phyloP scores from a whole-genome alignment of 2,888 invertebrate genomes.

The Pharmacophagus antenor region DNA sequence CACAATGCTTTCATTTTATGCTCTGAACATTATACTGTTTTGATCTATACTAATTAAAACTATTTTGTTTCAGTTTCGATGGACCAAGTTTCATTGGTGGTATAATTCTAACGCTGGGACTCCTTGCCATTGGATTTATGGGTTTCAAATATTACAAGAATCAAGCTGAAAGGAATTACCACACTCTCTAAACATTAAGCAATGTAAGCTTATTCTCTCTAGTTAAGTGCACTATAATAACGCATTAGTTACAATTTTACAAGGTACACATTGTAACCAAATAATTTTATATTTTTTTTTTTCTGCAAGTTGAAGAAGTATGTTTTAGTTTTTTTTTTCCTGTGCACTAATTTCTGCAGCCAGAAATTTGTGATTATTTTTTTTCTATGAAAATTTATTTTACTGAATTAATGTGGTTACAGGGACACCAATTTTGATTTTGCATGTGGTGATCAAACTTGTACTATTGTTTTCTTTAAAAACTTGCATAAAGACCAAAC shows the following conservation, averaged over 20 bases:
- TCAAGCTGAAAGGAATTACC: conserved; percentile 91
- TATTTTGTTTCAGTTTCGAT: conserved; percentile 80
- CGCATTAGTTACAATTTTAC: conserved; percentile 32
- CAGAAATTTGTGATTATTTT: conserved; percentile 23
- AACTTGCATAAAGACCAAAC: background rate
- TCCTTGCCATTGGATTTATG: conserved; percentile 90
- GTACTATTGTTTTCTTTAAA: background rate
- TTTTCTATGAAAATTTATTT: conserved; percentile 24
- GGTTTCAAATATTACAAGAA: conserved; percentile 94
- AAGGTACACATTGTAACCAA: conserved; percentile 31
- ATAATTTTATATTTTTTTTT: conserved; percentile 19
- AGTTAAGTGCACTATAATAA: conserved; percentile 61
- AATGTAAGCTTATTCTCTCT: conserved; percentile 40
- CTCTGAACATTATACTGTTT: background rate
- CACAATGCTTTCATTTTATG: too few relatives aligned
- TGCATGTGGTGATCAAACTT: conserved; percentile 38
- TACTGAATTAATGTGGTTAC: conserved; percentile 33
- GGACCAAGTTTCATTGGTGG: conserved; percentile 91
- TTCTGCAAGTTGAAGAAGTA: conserved; percentile 26
- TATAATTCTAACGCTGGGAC: conserved; percentile 88
- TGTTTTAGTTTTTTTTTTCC: conserved; percentile 33
- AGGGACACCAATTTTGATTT: conserved; percentile 36
- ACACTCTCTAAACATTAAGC: conserved; percentile 86
- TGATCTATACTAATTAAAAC: background rate
- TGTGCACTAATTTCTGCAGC: conserved; percentile 32